Evolutionary conservation across 1,140 invertebrate genomes (phyloP).

Genomic region (Plutomurus gul): DNA sequence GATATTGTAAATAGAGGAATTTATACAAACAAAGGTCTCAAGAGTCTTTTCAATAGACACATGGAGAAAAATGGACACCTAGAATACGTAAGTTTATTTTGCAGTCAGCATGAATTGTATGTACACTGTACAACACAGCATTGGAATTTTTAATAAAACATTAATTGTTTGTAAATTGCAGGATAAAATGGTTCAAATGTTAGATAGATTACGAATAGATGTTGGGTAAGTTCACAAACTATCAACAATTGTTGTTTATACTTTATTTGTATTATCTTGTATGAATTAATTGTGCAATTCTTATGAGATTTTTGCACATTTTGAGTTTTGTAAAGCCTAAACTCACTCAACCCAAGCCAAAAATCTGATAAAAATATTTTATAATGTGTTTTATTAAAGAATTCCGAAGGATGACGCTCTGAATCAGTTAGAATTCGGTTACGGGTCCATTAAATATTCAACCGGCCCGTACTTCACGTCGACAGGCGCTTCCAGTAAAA

Average conservation of each 20-base stretch:
- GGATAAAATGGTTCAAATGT: slow-evolving; percentile 45
- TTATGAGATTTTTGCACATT: too few species aligned
- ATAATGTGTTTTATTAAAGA: too few species aligned
- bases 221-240: too few species aligned
- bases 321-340: too few species aligned
- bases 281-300: too few species aligned
- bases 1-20: slow-evolving; percentile 61
- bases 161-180: not conserved
- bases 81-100: slow-evolving; percentile 55
- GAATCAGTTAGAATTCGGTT: slow-evolving; percentile 51
- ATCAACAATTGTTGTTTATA: too few species aligned
- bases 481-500: not conserved
- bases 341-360: too few species aligned
- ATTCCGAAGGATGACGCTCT: slow-evolving; percentile 52
- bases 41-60: slow-evolving; percentile 59
- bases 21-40: slow-evolving; percentile 61
- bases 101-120: not conserved
- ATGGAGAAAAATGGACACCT: slow-evolving; percentile 49
- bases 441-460: slow-evolving; percentile 46
- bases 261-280: too few species aligned
- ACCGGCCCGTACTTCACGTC: slow-evolving; percentile 31
- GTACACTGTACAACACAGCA: too few species aligned
- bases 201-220: slow-evolving; percentile 49
- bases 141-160: not conserved
- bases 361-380: too few species aligned